Conservation (phyloP, 2,797 vertebrate species). For the Melanotaenia pygmaea region DNA sequence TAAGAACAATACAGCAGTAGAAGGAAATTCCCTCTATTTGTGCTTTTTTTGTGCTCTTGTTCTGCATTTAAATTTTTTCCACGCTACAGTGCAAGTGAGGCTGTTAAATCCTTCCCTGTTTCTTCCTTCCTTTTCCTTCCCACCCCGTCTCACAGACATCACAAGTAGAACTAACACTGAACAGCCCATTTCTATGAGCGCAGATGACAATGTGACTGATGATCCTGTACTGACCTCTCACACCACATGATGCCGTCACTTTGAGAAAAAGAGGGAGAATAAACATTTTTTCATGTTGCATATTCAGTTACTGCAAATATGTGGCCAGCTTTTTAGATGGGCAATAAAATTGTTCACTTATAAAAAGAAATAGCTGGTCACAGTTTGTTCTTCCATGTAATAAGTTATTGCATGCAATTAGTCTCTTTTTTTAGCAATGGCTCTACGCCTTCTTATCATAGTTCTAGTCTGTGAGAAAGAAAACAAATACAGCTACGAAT, state of each 20-base stretch:
- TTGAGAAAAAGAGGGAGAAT: constrained; percentile 12
- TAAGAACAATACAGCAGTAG: no score
- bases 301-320: background rate
- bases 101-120: no score
- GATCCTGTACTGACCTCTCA: constrained; percentile 40
- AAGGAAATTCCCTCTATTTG: no score
- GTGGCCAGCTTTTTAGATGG: background rate
- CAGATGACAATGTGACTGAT: constrained; percentile 52
- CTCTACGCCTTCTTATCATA: no score
- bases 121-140: constrained; percentile 14
- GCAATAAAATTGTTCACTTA: background rate
- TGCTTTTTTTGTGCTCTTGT: no score
- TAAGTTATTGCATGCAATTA: background rate
- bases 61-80: no score
- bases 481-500: no score
- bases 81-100: no score
- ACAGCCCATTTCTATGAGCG: constrained; percentile 25
- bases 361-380: background rate
- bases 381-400: background rate
- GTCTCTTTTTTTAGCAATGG: no score
- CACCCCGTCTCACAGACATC: background rate
- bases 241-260: constrained; percentile 49
- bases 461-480: no score
- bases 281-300: background rate
- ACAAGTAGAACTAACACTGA: constrained; percentile 58